Base-by-base conservation (phyloP, 2,797 vertebrate genomes). In the Choloepus didactylus region DNA sequence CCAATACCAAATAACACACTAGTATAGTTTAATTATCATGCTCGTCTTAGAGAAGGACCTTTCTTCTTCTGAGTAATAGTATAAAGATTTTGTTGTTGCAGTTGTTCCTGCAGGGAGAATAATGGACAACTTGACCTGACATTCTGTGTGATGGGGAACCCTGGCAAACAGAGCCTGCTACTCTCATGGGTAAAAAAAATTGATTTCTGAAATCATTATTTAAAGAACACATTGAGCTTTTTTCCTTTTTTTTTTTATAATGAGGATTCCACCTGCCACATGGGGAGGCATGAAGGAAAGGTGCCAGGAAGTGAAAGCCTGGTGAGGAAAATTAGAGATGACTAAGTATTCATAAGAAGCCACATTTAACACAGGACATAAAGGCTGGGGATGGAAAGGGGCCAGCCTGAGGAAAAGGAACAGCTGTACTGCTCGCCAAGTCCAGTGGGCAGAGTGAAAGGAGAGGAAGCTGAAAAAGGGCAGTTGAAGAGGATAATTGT, bases 371-470 rank as follows among this genome's bases (percentile, higher is more conserved):
- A 66, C 46, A 92, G 93, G 73, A 93, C 62, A 86, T 27, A 84
- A 56, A 60, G 25, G 75, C 89, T 29, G 18, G 51, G 15, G 23
- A 69, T 95, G 21, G 89, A 90, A 85, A 85, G 3, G 1, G 66
- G 83, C 89, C 97, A 97, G 79, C n/a, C 87, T 76, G 29, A 94
- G n/a, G 75, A 87, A 46, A 96, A 75, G 91, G 81, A 35, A 81
- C 67, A 51, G n/a, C 94, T 98, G 96, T 97, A 62, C 11, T 96
- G 59, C 54, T 97, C 31, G 91, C 95, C 95, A 95, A n/a, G 59
- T 96, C n/a, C 31, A 94, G 51, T 73, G 70, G 84, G 29, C 76
- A 97, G 67, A 60, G 62, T 29, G 95, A 93, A 94, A 60, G 60
- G 72, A 92, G 66, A 38, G 82, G 91, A 96, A 93, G 73, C 95